These are phyloP conservation scores for Ailurus styani DNA, from an alignment of 2,113 vertebrate genomes.

Conservation along the genomic window DNA sequence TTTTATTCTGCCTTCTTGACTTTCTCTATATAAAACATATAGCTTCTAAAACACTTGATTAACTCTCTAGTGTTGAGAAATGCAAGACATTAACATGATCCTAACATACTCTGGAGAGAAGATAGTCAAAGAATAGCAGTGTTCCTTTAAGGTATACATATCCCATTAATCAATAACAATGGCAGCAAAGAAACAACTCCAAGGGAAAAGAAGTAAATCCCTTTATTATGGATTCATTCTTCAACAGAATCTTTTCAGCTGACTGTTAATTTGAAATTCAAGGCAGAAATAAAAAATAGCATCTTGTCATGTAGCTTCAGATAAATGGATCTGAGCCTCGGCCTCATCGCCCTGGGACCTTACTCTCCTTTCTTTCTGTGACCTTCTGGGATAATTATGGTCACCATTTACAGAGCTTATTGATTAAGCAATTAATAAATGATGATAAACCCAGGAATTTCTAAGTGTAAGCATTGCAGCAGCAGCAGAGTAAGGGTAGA, in stretches of 20 bases:
- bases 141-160: not conserved
- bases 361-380: constrained; percentile 29
- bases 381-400: constrained; percentile 60
- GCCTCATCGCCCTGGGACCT: not conserved
- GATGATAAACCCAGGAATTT: not conserved
- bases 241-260: constrained; percentile 28
- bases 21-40: not conserved
- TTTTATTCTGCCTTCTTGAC: not conserved
- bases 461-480: not conserved
- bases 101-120: not conserved
- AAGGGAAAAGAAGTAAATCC: constrained; percentile 31
- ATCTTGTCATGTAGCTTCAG: constrained; percentile 25
- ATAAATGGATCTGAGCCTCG: constrained; percentile 6
- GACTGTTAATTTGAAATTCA: constrained; percentile 50
- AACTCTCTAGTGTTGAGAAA: not conserved
- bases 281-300: constrained; percentile 53
- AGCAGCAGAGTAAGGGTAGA: not conserved
- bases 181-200: not conserved
- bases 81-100: not conserved
- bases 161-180: not conserved
- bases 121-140: not conserved
- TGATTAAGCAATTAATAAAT: constrained; percentile 69
- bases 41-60: not conserved
- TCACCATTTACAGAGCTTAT: constrained; percentile 39
- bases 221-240: constrained; percentile 48